These are phyloP conservation scores for Clupea harengus DNA, from an alignment of 2,113 vertebrate species.

Conservation along the genomic window DNA sequence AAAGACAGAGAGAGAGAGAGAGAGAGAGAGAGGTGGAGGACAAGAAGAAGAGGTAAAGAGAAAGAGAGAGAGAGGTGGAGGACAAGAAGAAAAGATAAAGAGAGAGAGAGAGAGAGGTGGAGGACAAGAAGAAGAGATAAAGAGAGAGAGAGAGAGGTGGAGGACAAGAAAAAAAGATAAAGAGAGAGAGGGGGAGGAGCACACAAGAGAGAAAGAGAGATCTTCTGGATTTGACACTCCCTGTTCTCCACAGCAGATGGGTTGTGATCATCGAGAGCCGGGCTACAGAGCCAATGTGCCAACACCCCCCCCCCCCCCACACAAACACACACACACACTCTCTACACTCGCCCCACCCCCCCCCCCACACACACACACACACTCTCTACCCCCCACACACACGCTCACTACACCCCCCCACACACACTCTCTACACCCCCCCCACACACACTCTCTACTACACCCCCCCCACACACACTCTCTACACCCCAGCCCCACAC, in stretches of 20 bases:
- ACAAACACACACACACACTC: not conserved
- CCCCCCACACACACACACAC: too few relatives aligned
- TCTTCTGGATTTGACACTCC: not conserved
- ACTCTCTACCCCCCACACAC: too few relatives aligned
- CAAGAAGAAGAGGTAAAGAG: not conserved
- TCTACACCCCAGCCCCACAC: too few relatives aligned
- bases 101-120: not conserved
- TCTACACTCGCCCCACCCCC: too few relatives aligned
- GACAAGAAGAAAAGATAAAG: not conserved
- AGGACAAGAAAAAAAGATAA: not conserved
- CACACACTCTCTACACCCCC: too few relatives aligned
- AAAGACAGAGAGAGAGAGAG: not conserved
- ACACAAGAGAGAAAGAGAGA: not conserved
- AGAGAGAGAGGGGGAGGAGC: too few relatives aligned
- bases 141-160: not conserved
- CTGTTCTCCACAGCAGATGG: not conserved
- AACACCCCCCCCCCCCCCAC: too few relatives aligned
- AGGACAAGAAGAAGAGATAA: not conserved
- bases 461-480: too few relatives aligned
- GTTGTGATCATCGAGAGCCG: not conserved
- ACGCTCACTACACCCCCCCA: too few relatives aligned
- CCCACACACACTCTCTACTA: too few relatives aligned
- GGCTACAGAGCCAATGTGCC: not conserved
- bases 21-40: not conserved
- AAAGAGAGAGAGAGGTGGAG: not conserved